phyloP scores from a whole-genome alignment of 2,888 invertebrate genomes.

The Stenodema calcarata region DNA sequence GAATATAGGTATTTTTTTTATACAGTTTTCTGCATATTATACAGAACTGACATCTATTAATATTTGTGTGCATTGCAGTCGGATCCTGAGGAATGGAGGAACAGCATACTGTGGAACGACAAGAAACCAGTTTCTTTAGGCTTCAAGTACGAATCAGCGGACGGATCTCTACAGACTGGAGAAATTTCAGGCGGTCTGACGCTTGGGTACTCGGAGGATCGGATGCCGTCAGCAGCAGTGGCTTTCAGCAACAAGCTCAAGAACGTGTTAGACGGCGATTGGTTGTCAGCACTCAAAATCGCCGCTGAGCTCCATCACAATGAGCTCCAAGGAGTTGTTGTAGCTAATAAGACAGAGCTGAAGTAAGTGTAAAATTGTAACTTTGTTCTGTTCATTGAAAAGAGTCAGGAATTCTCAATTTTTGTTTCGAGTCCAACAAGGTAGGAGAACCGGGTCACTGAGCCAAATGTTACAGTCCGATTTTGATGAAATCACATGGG shows the following conservation, averaged over 20 bases:
- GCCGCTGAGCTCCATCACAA: background rate
- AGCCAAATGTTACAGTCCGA: too few relatives aligned
- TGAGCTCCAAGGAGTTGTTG: background rate
- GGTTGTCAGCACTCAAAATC: background rate
- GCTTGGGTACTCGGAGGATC: background rate
- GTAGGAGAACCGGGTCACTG: too few relatives aligned
- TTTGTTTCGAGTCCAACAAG: too few relatives aligned
- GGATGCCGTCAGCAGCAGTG: background rate
- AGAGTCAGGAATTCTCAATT: too few relatives aligned
- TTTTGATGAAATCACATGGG: too few relatives aligned
- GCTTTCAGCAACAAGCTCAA: background rate
- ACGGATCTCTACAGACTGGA: background rate
- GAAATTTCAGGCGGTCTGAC: background rate
- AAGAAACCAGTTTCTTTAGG: background rate
- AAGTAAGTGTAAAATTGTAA: background rate
- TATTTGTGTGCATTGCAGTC: background rate
- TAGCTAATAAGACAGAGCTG: background rate
- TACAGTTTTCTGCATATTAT: too few relatives aligned
- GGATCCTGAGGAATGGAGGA: conserved; percentile 34
- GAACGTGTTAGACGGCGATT: background rate
- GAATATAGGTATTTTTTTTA: too few relatives aligned
- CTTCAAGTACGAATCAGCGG: background rate
- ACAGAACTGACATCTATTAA: too few relatives aligned
- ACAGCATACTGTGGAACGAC: conserved; percentile 1
- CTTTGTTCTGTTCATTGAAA: too few relatives aligned